Base-by-base conservation (phyloP, 2,113 vertebrate genomes). In the Cinclus mexicanus region DNA sequence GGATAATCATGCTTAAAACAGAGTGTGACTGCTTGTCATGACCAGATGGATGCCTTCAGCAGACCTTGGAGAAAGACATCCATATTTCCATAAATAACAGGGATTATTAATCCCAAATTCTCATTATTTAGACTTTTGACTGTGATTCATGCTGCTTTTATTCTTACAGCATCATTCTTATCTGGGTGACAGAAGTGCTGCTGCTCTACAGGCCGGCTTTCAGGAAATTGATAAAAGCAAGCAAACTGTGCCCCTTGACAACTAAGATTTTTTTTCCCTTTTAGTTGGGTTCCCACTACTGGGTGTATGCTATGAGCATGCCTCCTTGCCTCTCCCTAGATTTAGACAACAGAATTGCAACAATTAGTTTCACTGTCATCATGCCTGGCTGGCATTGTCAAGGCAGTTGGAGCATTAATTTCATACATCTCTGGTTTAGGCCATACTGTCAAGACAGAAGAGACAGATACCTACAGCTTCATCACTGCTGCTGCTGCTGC, bases 381-480 rank as follows among this genome's bases (percentile, higher is more conserved):
- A 2, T 57, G 70, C 22, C 75, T 56, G 53, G 57, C 46, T 93
- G 82, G 67, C 44, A 41, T 16, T 26, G 22, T 71, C 67, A 69
- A 44, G 57, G 39, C 46, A 65, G 68, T 90, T 52, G 37, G 39
- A 88, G 50, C 72, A 91, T 41, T 17, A 57, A 79, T 90, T 93
- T 90, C 31, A n/a, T 52, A 9, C 35, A 8, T 75, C 65, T 85
- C 57, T 87, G 65, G 6, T 71, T 82, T 41, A 83, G 65, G 53
- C 70, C 70, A 23, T 31, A 26, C 39, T 79, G 75, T 72, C 53
- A 83, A 72, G 78, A 50, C 63, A 74, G 85, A 90, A 64, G 23
- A 93, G 85, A 79, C n/a, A 85, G 78, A 90, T 88, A 91, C 75
- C 74, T 79, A 87, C 82, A 80, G 49, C 78, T 92, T 83, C 78